Percentiles rank a stretch among this genome's conserved stretches.
These are phyloP conservation scores for Hirtodrosophila alboralis DNA, from an alignment of 2,888 invertebrate genomes.

Conservation along the genomic window DNA sequence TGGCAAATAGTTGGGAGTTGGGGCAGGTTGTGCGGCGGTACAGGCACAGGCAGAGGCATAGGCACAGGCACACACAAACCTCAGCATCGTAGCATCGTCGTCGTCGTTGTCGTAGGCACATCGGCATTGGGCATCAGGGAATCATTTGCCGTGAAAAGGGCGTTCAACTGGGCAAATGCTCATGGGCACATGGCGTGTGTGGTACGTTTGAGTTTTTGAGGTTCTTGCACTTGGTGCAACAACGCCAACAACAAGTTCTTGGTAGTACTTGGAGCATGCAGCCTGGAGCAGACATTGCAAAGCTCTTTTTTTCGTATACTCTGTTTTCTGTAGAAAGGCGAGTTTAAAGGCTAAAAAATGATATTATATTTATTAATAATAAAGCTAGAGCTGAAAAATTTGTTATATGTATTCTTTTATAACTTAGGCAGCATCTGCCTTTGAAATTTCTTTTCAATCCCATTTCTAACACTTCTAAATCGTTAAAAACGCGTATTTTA, in stretches of 20 bases:
- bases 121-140: slow-evolving; percentile 69
- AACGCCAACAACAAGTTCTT: slow-evolving; percentile 47
- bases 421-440: too few relatives aligned
- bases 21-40: slow-evolving; percentile 64
- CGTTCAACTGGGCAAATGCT: slow-evolving; percentile 82
- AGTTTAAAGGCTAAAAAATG: too few relatives aligned
- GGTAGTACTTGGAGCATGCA: slow-evolving; percentile 16
- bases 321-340: too few relatives aligned
- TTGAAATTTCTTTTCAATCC: too few relatives aligned
- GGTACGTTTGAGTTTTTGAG: slow-evolving; percentile 35
- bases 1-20: slow-evolving; percentile 47
- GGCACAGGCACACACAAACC: slow-evolving; percentile 17
- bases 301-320: too few relatives aligned
- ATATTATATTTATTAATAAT: too few relatives aligned
- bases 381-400: too few relatives aligned
- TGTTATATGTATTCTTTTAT: too few relatives aligned
- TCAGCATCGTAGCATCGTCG: slow-evolving; percentile 18
- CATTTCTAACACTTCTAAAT: too few relatives aligned
- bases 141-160: slow-evolving; percentile 84
- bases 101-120: slow-evolving; percentile 12
- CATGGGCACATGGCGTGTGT: slow-evolving; percentile 70
- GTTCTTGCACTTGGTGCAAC: slow-evolving; percentile 66
- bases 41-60: slow-evolving; percentile 30
- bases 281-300: slow-evolving; percentile 8
- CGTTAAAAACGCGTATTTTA: too few relatives aligned